Conservation (phyloP, 2,888 invertebrate genomes). For the Serrognathus titanus region DNA sequence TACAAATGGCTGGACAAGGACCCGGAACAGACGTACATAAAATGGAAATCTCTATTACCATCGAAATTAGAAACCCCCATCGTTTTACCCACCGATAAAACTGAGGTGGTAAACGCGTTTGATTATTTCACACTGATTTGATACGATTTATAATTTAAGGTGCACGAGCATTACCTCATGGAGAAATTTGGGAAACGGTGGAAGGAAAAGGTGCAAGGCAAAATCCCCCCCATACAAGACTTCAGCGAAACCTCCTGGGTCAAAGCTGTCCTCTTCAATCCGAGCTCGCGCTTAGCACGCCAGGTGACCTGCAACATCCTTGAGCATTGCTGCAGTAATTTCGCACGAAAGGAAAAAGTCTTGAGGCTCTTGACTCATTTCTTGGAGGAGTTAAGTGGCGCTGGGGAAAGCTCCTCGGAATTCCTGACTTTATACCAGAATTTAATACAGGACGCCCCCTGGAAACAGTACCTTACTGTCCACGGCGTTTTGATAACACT, state of each 20-base stretch:
- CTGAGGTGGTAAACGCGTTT: slow-evolving; percentile 27
- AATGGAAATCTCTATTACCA: slow-evolving; percentile 68
- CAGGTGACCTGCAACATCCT: slow-evolving; percentile 88
- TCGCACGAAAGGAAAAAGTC: slow-evolving; percentile 68
- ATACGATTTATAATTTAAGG: slow-evolving; percentile 19
- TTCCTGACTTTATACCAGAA: slow-evolving; percentile 84
- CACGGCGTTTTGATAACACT: slow-evolving; percentile 81
- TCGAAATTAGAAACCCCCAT: slow-evolving; percentile 42
- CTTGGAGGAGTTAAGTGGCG: slow-evolving; percentile 77
- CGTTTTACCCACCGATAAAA: slow-evolving; percentile 33
- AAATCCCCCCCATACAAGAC: slow-evolving; percentile 51
- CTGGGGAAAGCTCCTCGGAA: slow-evolving; percentile 91
- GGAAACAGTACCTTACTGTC: slow-evolving; percentile 90
- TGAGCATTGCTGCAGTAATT: slow-evolving; percentile 72
- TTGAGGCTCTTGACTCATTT: slow-evolving; percentile 85
- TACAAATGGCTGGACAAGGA: slow-evolving; percentile 72
- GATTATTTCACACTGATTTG: neutral
- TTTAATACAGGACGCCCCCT: slow-evolving; percentile 80
- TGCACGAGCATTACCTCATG: slow-evolving; percentile 57
- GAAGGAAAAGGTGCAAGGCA: slow-evolving; percentile 47
- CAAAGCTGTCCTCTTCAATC: slow-evolving; percentile 87
- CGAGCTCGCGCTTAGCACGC: slow-evolving; percentile 83
- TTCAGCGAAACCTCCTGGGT: slow-evolving; percentile 78
- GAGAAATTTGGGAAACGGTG: slow-evolving; percentile 76
- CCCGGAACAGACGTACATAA: slow-evolving; percentile 63